Conservation (phyloP, 2,113 vertebrate genomes). For the Thermophis baileyi region DNA sequence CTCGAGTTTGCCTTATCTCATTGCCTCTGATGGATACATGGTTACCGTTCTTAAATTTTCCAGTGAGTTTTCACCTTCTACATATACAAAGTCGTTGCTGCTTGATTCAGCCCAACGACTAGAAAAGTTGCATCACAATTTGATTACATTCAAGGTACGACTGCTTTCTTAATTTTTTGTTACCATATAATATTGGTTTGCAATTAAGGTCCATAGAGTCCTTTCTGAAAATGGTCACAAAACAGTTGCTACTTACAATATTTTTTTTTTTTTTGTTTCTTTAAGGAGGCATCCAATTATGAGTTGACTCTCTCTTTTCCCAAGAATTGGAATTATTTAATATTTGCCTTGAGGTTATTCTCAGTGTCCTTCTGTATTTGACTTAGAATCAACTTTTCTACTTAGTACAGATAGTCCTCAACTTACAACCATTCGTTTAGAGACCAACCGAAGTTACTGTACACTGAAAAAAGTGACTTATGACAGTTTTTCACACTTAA, state of each 20-base stretch:
- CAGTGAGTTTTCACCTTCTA: constrained; percentile 69
- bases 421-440: too few species aligned
- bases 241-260: not conserved
- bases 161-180: constrained; percentile 11
- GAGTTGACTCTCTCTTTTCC: not conserved
- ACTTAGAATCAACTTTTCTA: not conserved
- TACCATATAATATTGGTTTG: not conserved
- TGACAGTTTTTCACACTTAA: too few species aligned
- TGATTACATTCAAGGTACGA: constrained; percentile 73
- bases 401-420: not conserved
- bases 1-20: constrained; percentile 79
- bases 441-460: too few species aligned
- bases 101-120: constrained; percentile 77
- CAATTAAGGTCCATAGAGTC: not conserved
- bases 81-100: constrained; percentile 75
- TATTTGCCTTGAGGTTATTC: not conserved
- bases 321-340: not conserved
- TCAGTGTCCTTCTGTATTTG: not conserved
- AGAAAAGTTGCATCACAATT: constrained; percentile 64
- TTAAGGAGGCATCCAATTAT: not conserved
- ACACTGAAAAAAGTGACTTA: too few species aligned
- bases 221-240: not conserved
- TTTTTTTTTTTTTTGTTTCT: not conserved
- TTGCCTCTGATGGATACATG: constrained; percentile 95
- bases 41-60: constrained; percentile 79